These are phyloP conservation scores for Spilogale gracilis DNA, from an alignment of 2,113 vertebrate species.

Conservation along the genomic window DNA sequence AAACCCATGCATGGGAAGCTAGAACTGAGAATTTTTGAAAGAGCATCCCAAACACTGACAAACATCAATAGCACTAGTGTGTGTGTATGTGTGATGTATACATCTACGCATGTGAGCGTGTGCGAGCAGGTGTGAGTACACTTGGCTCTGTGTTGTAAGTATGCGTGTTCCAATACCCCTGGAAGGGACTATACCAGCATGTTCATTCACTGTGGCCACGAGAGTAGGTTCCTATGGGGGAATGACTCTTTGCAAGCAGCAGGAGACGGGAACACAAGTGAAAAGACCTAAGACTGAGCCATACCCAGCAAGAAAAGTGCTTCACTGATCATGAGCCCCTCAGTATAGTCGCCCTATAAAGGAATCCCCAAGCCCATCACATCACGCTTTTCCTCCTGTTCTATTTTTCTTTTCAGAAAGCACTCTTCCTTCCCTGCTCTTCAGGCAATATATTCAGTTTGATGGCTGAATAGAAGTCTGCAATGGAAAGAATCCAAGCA, in stretches of 20 bases:
- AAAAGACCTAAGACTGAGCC: too few species aligned
- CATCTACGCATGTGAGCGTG: too few species aligned
- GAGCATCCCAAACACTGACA: background rate
- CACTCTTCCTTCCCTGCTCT: slow-evolving; percentile 55
- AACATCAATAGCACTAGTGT: background rate
- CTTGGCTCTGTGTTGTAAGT: too few species aligned
- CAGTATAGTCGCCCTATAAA: background rate
- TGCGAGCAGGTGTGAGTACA: too few species aligned
- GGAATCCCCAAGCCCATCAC: background rate
- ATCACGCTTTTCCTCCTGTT: background rate
- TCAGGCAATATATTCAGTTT: slow-evolving; percentile 64
- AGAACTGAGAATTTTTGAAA: background rate
- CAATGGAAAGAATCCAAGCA: slow-evolving; percentile 75
- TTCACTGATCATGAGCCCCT: background rate
- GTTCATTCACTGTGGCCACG: background rate
- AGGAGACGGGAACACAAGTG: background rate
- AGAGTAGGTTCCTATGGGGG: background rate
- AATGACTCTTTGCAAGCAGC: background rate
- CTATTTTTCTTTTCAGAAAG: slow-evolving; percentile 59
- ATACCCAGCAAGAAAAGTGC: background rate
- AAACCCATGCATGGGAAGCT: background rate
- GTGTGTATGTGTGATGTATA: background rate
- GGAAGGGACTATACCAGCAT: background rate
- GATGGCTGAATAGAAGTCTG: slow-evolving; percentile 68
- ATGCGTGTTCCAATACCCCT: background rate